Evolutionary conservation across 2,113 vertebrate species (phyloP), one percentile per base, ranked within the genome.

Genomic region (Apeltes quadracus): DNA sequence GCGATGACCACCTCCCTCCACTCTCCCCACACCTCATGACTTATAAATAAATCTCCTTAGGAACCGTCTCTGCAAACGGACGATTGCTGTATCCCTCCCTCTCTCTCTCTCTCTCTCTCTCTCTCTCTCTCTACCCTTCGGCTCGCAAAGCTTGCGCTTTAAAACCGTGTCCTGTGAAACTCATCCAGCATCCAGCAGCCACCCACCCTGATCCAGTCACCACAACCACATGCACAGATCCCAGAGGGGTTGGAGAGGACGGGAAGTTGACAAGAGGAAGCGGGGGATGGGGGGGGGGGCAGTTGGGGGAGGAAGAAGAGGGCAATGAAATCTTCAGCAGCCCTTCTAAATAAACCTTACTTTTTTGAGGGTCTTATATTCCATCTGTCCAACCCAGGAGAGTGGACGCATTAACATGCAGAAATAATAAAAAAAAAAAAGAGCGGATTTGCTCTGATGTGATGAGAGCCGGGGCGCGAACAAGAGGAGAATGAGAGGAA

Each of bases 1-100:
- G 72, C 55, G 62, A 79, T 70, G 82, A 77, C 80, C 68, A 71
- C 61, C 72, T 53, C 64, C 58, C 63, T 62, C 74, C 63, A 59
- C 78, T 79, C 64, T 61, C 69, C 54, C 51, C n/a, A n/a, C n/a
- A 8, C 70, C 43, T 59, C 63, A 41, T 79, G 51, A 80, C 72
- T 82, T 87, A 69, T 74, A 75, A 66, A 83, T 72, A 75, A 78
- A 79, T 86, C 75, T 82, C 76, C 85, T 83, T 73, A 78, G 88
- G 82, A 90, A 81, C 63, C 7, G 9, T 73, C 68, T 87, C 48
- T 64, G 71, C 78, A 75, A 92, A 86, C 82, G 84, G 79, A 74
- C 10, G 79, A 62, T 48, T 53, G 38, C 75, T 61, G n/a, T 57
- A 62, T 76, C 64, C 82, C 44, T 63, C 69, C 18, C 36, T n/a